Evolutionary conservation across 2,888 invertebrate genomes (phyloP).

Genomic region (Drosophila falleni): DNA sequence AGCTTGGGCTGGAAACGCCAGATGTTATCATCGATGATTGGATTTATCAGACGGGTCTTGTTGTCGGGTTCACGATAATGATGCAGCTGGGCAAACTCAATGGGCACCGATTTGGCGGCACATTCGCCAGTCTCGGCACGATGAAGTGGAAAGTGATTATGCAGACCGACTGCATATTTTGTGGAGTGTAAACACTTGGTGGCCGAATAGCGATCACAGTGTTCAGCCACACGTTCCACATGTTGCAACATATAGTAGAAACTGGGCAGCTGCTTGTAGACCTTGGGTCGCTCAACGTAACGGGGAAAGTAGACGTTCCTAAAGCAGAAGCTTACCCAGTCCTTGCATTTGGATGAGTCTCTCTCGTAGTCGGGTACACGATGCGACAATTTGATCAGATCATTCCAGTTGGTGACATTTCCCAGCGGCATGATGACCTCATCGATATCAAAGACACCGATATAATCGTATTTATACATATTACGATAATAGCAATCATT

Average conservation of each 20-base stretch:
- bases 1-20: constrained; percentile 93
- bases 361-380: constrained; percentile 85
- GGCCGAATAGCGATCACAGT: constrained; percentile 95
- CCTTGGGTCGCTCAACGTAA: constrained; percentile 91
- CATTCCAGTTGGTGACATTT: constrained; percentile 89
- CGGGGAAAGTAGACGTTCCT: constrained; percentile 96
- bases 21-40: constrained; percentile 92
- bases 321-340: constrained; percentile 89
- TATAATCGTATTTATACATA: constrained; percentile 94
- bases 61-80: constrained; percentile 95
- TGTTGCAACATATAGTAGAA: constrained; percentile 97
- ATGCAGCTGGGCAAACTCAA: constrained; percentile 93
- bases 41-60: constrained; percentile 91
- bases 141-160: constrained; percentile 96
- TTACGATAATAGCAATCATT: constrained; percentile 98
- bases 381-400: constrained; percentile 89
- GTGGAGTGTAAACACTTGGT: constrained; percentile 97
- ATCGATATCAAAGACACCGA: constrained; percentile 95
- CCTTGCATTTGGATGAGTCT: constrained; percentile 74
- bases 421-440: constrained; percentile 96
- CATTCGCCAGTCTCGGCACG: constrained; percentile 91
- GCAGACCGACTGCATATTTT: constrained; percentile 92
- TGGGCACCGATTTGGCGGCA: constrained; percentile 92
- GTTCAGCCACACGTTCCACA: constrained; percentile 93
- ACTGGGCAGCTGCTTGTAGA: constrained; percentile 92